Percentiles rank a stretch among this genome's conserved stretches.
Evolutionary conservation across 2,797 vertebrate genomes (phyloP).

Genomic region (Spizella passerina): DNA sequence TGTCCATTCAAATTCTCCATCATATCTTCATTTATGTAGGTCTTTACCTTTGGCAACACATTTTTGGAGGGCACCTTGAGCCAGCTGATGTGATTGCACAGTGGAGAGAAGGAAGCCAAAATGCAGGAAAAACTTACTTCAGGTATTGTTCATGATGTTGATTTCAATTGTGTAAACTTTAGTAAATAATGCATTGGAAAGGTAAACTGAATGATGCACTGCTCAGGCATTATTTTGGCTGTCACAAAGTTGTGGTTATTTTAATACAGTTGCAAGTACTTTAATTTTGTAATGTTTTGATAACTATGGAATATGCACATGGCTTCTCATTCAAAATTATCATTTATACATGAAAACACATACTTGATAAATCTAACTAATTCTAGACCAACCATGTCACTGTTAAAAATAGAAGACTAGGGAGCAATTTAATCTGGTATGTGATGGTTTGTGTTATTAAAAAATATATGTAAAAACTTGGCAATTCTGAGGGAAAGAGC

Average conservation of each 20-base stretch:
- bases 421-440: not conserved
- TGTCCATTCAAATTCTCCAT: not conserved
- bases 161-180: not conserved
- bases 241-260: not conserved
- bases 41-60: slow-evolving; percentile 96
- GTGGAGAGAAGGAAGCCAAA: slow-evolving; percentile 91
- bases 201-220: not conserved
- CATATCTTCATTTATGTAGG: slow-evolving; percentile 74
- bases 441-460: not conserved
- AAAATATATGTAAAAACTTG: not conserved
- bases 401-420: not conserved
- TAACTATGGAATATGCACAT: not conserved
- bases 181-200: not conserved
- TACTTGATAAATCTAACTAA: not conserved
- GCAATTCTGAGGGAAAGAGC: not conserved
- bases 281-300: not conserved
- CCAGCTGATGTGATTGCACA: slow-evolving; percentile 87
- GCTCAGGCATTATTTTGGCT: not conserved
- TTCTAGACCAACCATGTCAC: not conserved
- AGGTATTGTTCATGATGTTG: slow-evolving; percentile 77
- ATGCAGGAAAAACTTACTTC: slow-evolving; percentile 85
- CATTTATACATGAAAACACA: not conserved
- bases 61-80: slow-evolving; percentile 89
- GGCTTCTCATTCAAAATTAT: not conserved
- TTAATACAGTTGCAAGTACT: not conserved